A percentile compares a stretch with the other conserved stretches of the same genome.
These are phyloP conservation scores for Papilio xuthus DNA, from an alignment of 1,140 invertebrate genomes.

Conservation along the genomic window DNA sequence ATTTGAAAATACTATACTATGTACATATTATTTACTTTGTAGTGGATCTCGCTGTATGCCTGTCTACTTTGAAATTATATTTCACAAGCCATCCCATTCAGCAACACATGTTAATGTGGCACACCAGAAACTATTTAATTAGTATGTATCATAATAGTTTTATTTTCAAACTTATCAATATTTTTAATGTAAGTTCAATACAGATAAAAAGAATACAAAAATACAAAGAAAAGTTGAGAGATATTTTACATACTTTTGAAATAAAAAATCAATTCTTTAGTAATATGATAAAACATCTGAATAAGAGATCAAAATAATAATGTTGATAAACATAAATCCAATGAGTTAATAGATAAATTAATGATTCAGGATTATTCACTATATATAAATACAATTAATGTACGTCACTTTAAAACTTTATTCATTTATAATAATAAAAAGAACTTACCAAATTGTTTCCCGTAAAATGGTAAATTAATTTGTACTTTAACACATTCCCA, in stretches of 20 bases:
- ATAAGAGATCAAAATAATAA: neutral
- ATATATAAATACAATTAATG: neutral
- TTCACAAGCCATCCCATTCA: too few relatives aligned
- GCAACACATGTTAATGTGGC: too few relatives aligned
- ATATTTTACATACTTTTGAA: slow-evolving; percentile 1
- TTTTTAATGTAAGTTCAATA: too few relatives aligned
- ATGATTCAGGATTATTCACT: neutral
- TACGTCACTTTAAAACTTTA: slow-evolving; percentile 1
- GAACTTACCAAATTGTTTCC: slow-evolving; percentile 29
- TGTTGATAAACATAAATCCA: neutral
- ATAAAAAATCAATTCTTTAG: neutral
- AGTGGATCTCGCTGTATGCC: too few relatives aligned
- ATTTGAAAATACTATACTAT: too few relatives aligned
- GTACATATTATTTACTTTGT: too few relatives aligned
- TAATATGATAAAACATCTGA: neutral
- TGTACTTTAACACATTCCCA: slow-evolving; percentile 52
- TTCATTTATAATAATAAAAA: slow-evolving; percentile 37
- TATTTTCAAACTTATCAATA: too few relatives aligned
- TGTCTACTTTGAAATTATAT: too few relatives aligned
- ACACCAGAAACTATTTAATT: too few relatives aligned
- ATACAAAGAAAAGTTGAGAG: neutral
- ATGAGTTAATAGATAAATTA: neutral
- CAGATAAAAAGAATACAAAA: too few relatives aligned
- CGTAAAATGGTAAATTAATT: slow-evolving; percentile 41
- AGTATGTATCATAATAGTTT: too few relatives aligned